phyloP scores from a whole-genome alignment of 1,140 invertebrate genomes.

The Lycorma delicatula region DNA sequence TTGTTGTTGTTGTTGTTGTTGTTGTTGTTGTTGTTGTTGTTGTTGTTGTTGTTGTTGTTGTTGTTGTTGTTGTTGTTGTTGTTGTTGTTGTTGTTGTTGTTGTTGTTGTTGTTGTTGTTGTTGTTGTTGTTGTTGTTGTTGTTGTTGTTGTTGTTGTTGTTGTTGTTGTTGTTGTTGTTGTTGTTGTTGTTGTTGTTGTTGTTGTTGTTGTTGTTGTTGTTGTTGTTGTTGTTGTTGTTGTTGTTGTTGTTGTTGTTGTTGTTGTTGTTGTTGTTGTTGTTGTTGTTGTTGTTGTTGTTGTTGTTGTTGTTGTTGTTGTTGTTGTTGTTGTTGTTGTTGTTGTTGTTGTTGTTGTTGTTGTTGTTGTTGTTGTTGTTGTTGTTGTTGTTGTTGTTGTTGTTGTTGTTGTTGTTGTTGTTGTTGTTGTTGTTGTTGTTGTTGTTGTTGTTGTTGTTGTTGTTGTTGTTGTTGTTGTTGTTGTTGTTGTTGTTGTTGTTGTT shows the following conservation, averaged over 20 bases:
- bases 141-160: neutral
- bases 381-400: neutral
- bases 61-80: constrained; percentile 1
- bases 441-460: neutral
- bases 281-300: neutral
- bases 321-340: neutral
- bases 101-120: neutral
- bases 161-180: neutral
- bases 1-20: constrained; percentile 1
- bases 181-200: constrained; percentile 1
- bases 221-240: neutral
- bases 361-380: neutral
- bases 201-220: neutral
- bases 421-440: constrained; percentile 1
- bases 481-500: constrained; percentile 1
- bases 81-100: neutral
- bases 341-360: neutral
- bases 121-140: constrained; percentile 1
- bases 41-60: neutral
- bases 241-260: constrained; percentile 1
- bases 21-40: neutral
- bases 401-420: neutral
- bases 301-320: constrained; percentile 1
- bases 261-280: neutral
- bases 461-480: neutral